phyloP scores from a whole-genome alignment of 1,140 invertebrate genomes.

The Lucilia sericata region DNA sequence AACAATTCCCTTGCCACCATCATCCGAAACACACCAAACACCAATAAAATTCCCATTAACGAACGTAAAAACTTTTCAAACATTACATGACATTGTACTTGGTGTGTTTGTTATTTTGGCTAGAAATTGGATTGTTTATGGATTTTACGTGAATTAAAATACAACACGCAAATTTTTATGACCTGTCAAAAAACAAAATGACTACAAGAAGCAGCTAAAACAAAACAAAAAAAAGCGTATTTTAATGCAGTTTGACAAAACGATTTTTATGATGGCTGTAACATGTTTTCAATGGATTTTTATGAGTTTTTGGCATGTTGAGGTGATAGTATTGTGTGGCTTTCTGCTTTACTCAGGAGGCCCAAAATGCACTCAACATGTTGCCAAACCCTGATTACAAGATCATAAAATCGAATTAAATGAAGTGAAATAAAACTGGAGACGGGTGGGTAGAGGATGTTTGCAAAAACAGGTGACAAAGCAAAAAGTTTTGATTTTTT shows the following conservation, averaged over 20 bases:
- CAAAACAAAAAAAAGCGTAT: neutral
- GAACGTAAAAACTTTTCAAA: constrained; percentile 24
- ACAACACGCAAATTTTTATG: constrained; percentile 24
- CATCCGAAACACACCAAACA: neutral
- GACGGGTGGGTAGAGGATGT: too few relatives aligned
- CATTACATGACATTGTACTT: neutral
- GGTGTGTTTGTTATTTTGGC: neutral
- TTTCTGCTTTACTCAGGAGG: neutral
- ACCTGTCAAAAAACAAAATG: neutral
- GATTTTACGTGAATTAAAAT: constrained; percentile 36
- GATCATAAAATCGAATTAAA: constrained; percentile 25
- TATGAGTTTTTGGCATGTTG: neutral
- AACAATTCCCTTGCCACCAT: neutral
- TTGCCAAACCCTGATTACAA: constrained; percentile 11
- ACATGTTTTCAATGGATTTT: constrained; percentile 36
- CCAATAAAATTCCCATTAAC: constrained; percentile 41
- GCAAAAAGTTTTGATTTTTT: constrained; percentile 25
- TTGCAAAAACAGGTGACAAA: constrained; percentile 33
- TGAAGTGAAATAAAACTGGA: neutral
- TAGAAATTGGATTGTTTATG: constrained; percentile 35
- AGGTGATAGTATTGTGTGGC: neutral
- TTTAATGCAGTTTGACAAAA: constrained; percentile 39
- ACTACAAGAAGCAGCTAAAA: neutral
- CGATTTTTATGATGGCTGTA: constrained; percentile 33
- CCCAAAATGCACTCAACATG: constrained; percentile 30